Conservation (phyloP, 2,888 invertebrate species). For the Drosophila kokeensis region DNA sequence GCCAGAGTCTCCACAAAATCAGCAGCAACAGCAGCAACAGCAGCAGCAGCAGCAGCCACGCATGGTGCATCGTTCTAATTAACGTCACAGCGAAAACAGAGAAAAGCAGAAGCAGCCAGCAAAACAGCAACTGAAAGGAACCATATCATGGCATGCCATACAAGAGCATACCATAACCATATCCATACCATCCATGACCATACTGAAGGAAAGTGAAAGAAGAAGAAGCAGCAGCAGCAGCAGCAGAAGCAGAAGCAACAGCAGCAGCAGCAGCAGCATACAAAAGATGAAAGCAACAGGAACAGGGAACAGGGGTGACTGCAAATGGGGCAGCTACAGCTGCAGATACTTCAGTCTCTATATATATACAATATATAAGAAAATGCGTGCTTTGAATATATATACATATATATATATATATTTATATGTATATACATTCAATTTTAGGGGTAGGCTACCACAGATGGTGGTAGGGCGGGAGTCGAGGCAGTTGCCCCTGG, state of each 20-base stretch:
- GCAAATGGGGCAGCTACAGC: constrained; percentile 48
- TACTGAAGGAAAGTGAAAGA: constrained; percentile 43
- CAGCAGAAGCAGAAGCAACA: constrained; percentile 43
- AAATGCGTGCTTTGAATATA: constrained; percentile 34
- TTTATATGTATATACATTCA: not conserved
- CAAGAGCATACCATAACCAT: constrained; percentile 30
- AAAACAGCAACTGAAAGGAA: constrained; percentile 24
- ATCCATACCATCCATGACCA: constrained; percentile 28
- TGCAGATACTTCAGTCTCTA: constrained; percentile 47
- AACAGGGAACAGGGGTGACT: not conserved
- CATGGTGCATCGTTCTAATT: constrained; percentile 77
- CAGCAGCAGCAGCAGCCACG: constrained; percentile 57
- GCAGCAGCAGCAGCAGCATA: constrained; percentile 28
- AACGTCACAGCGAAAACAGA: constrained; percentile 65
- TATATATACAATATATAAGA: constrained; percentile 7
- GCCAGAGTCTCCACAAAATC: constrained; percentile 15
- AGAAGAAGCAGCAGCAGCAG: constrained; percentile 18
- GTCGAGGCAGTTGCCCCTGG: constrained; percentile 4
- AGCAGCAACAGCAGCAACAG: constrained; percentile 22
- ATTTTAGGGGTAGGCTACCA: constrained; percentile 40
- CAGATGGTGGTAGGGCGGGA: not conserved
- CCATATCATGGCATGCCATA: constrained; percentile 33
- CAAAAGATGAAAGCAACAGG: constrained; percentile 69
- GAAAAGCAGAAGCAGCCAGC: constrained; percentile 33
- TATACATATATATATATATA: not conserved